Evolutionary conservation across 2,113 vertebrate species (phyloP), one percentile per base, ranked within the genome.

Genomic region (Saccopteryx leptura): DNA sequence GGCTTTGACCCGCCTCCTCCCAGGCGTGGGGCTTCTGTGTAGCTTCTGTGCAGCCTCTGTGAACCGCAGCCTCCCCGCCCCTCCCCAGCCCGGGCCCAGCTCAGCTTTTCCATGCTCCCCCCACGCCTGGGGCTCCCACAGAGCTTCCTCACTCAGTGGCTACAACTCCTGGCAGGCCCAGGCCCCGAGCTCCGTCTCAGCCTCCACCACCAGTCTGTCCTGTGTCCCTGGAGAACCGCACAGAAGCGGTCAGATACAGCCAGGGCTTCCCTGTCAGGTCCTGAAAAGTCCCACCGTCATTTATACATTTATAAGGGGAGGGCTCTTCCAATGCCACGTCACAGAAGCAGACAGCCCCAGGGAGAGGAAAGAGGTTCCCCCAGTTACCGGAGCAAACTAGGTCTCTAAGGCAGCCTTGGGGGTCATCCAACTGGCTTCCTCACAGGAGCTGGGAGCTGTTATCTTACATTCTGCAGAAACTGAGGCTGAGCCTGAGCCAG

Each of bases 71-170:
- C 81, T 96, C 90, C 86, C 87, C 9, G 7, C 83, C 84, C 90
- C 39, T n/a, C 28, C 82, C 87, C 56, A 33, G 82, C 90, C 15
- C 0, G 61, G 80, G 60, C 85, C 91, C 46, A 54, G 79, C 95
- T 96, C 96, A 96, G 87, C 90, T 93, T 97, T 95, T 94, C 95
- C 95, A 90, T 65, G 39, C 10, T 88, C 72, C 82, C 85, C 81
- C 87, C 11, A 3, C 63, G 23, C 78, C 78, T 1, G 12, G 46
- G 66, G 65, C 91, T 95, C 81, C 85, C 68, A 91, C 85, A 19
- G 90, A 68, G 65, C 46, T 90, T 80, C 86, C 81, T 89, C 9
- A 0, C 69, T 23, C 75, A 9, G 46, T 31, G 78, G 68, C 88
- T 82, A 60, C 71, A 61, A 28, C 82, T 28, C 23, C 95, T 69